Conservation (phyloP, 2,113 vertebrate species). For the Dromaius novaehollandiae region DNA sequence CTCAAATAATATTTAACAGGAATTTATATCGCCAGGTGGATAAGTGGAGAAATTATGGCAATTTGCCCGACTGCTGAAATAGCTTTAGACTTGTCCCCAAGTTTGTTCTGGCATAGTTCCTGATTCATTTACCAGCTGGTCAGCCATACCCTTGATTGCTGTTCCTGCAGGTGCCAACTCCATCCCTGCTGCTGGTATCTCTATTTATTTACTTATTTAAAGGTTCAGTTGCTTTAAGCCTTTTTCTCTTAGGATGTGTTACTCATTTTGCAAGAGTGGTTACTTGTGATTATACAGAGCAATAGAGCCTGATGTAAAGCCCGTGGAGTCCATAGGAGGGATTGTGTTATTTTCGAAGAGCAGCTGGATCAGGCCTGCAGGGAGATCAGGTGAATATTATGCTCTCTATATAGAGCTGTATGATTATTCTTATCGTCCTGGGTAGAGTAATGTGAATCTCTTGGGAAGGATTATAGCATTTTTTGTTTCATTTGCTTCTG, state of each 20-base stretch:
- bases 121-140: conserved; percentile 55
- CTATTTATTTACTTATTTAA: conserved; percentile 42
- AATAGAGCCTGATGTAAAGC: neutral
- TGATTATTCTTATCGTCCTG: neutral
- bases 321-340: neutral
- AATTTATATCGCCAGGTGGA: conserved; percentile 18
- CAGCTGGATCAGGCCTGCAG: neutral
- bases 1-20: conserved; percentile 10
- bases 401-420: neutral
- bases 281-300: conserved; percentile 1
- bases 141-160: conserved; percentile 11
- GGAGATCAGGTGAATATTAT: neutral
- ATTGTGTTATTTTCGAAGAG: neutral
- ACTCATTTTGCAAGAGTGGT: conserved; percentile 9
- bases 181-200: conserved; percentile 25
- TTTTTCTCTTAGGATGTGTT: neutral
- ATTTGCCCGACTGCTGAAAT: neutral
- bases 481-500: conserved; percentile 24
- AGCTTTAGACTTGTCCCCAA: conserved; percentile 20
- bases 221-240: conserved; percentile 25
- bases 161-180: conserved; percentile 30
- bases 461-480: neutral
- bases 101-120: conserved; percentile 56
- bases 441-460: neutral
- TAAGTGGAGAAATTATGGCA: conserved; percentile 15